Conservation (phyloP, 1,140 invertebrate species). For the Tribolium madens region DNA sequence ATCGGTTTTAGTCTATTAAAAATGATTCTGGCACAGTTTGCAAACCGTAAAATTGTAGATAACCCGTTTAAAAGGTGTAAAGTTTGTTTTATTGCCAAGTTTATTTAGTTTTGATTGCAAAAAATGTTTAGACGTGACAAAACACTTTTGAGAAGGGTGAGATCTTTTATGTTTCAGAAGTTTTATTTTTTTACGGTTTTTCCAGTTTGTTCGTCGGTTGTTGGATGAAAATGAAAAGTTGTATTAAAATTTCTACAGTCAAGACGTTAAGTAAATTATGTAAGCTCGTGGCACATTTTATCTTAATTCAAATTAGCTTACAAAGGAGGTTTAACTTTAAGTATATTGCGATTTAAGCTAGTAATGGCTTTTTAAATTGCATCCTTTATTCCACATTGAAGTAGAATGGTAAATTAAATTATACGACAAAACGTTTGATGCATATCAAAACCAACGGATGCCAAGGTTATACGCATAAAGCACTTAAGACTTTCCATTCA, state of each 20-base stretch:
- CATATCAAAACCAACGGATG: constrained; percentile 15
- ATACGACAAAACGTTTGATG: constrained; percentile 16
- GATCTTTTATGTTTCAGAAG: no score
- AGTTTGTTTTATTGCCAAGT: not conserved
- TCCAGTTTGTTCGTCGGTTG: no score
- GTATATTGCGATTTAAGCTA: constrained; percentile 22
- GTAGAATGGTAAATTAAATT: constrained; percentile 25
- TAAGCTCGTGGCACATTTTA: not conserved
- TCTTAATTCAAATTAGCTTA: not conserved
- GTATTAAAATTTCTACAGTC: no score
- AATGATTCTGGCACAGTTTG: not conserved
- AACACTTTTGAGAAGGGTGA: no score
- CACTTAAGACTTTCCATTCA: not conserved
- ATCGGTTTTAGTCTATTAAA: not conserved
- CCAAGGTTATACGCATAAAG: constrained; percentile 19
- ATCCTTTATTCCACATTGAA: constrained; percentile 24
- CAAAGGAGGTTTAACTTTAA: constrained; percentile 11
- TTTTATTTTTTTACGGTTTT: no score
- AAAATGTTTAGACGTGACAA: no score
- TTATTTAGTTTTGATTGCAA: no score
- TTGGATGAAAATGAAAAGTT: no score
- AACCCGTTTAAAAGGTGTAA: not conserved
- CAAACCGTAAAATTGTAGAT: not conserved
- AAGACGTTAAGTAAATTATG: no score
- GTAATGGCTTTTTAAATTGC: constrained; percentile 26